Conservation (phyloP, 23 tunicate species). For the Clavelina lepadiformis region DNA sequence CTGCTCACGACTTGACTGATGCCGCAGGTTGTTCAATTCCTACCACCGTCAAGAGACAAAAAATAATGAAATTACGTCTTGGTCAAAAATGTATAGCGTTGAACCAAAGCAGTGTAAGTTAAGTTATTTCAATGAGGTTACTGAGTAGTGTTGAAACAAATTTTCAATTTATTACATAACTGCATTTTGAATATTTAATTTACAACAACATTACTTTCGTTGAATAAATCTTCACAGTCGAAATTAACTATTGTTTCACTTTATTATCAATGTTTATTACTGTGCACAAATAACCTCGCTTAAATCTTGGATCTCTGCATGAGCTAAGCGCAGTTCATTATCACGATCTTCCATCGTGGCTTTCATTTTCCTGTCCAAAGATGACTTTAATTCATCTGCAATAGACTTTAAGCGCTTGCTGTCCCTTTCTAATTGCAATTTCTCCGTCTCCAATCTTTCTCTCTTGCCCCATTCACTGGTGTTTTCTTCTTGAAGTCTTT, state of each 20-base stretch:
- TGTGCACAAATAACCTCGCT: conserved; percentile 16
- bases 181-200: too few relatives aligned
- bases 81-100: too few relatives aligned
- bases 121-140: too few relatives aligned
- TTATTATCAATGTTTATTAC: too few relatives aligned
- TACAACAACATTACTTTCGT: too few relatives aligned
- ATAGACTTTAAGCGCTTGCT: conserved; percentile 28
- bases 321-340: conserved; percentile 27
- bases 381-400: conserved; percentile 17
- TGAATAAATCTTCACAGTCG: too few relatives aligned
- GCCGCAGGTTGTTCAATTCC: conserved; percentile 34
- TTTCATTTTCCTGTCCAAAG: conserved; percentile 14
- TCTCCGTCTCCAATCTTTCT: conserved; percentile 49
- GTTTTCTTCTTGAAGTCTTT: conserved; percentile 44
- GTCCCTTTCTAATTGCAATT: conserved; percentile 42
- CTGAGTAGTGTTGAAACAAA: too few relatives aligned
- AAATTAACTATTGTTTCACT: too few relatives aligned
- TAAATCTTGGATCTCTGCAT: conserved; percentile 30
- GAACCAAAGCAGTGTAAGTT: too few relatives aligned
- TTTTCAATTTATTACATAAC: too few relatives aligned
- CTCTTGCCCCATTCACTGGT: conserved; percentile 47
- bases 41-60: too few relatives aligned
- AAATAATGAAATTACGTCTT: too few relatives aligned
- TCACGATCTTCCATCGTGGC: conserved; percentile 24
- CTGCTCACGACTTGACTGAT: conserved; percentile 21